These are phyloP conservation scores for Zelleria hepariella DNA, from an alignment of 2,888 invertebrate species.

Conservation along the genomic window DNA sequence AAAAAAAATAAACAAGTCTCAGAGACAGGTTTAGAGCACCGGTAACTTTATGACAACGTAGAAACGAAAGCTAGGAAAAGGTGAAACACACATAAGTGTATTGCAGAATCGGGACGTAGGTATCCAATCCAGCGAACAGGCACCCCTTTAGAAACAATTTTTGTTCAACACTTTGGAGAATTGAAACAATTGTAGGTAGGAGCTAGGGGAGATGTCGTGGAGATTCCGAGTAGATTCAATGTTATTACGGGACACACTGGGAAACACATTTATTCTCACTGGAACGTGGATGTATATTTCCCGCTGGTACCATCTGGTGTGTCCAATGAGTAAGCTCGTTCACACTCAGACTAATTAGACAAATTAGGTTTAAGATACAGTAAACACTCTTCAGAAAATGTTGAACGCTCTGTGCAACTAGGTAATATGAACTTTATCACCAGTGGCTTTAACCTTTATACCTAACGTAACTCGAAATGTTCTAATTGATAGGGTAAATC, in stretches of 20 bases:
- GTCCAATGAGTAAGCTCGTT: not conserved
- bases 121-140: not conserved
- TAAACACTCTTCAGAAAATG: too few relatives aligned
- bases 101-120: not conserved
- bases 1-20: too few relatives aligned
- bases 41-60: too few relatives aligned
- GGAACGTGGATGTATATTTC: too few relatives aligned
- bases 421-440: too few relatives aligned
- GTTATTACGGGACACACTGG: not conserved
- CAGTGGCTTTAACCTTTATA: too few relatives aligned
- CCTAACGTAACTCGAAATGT: too few relatives aligned
- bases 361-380: too few relatives aligned
- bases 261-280: not conserved
- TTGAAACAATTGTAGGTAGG: slow-evolving; percentile 49
- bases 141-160: slow-evolving; percentile 34
- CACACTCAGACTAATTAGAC: not conserved
- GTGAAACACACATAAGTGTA: not conserved
- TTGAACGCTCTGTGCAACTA: too few relatives aligned
- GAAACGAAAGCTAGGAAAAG: too few relatives aligned
- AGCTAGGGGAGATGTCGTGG: not conserved
- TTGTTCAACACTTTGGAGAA: slow-evolving; percentile 46
- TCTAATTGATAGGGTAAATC: too few relatives aligned
- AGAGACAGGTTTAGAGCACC: too few relatives aligned
- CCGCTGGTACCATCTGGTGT: not conserved
- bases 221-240: not conserved